These are phyloP conservation scores for Halcyon malimbica DNA, from an alignment of 2,113 vertebrate species.

Conservation along the genomic window DNA sequence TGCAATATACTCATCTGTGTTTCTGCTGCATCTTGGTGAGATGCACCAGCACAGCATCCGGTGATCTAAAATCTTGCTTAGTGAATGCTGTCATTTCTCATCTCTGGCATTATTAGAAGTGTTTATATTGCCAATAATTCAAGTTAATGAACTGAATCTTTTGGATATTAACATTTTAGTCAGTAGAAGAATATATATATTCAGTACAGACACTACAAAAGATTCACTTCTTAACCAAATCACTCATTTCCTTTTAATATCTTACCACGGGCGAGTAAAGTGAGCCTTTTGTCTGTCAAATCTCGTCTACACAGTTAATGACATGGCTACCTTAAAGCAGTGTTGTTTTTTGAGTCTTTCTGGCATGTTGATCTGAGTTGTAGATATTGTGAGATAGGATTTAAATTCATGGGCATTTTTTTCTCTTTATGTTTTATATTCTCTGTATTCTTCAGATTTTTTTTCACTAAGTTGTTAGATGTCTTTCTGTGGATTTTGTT, in stretches of 20 bases:
- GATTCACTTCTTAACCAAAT: background rate
- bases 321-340: background rate
- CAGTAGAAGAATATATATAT: background rate
- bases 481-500: background rate
- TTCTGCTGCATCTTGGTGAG: background rate
- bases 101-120: background rate
- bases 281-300: background rate
- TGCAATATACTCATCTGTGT: background rate
- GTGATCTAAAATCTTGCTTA: background rate
- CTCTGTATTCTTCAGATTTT: background rate
- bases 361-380: background rate
- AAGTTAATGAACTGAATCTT: background rate
- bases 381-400: background rate
- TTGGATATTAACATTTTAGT: background rate
- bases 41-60: background rate
- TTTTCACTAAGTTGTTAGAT: background rate
- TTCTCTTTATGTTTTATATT: background rate
- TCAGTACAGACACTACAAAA: background rate
- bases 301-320: background rate
- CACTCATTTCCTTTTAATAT: background rate
- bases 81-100: background rate
- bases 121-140: background rate
- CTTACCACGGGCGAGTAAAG: background rate
- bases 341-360: background rate
- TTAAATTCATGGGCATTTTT: background rate